Conservation (phyloP, 2,888 invertebrate species). For the Epiperipatus broadwayi region DNA sequence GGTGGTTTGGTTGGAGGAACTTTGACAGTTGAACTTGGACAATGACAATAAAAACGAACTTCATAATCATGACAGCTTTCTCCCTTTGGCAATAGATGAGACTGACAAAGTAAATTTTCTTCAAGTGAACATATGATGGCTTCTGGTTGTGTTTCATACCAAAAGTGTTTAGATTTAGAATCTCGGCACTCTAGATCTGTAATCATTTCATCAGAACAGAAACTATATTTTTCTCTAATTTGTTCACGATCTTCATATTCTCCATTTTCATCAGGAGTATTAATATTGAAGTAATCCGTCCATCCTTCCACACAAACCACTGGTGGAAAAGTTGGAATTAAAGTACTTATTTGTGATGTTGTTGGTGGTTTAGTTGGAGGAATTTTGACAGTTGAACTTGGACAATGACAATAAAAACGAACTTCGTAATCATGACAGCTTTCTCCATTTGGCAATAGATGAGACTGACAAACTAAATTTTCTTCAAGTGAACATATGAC, state of each 20-base stretch:
- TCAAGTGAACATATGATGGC: slow-evolving; percentile 16
- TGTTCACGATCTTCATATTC: slow-evolving; percentile 17
- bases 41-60: slow-evolving; percentile 20
- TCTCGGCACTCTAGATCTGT: slow-evolving; percentile 18
- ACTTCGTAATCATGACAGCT: slow-evolving; percentile 25
- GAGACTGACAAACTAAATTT: slow-evolving; percentile 16
- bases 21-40: too few species aligned
- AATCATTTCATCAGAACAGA: slow-evolving; percentile 19
- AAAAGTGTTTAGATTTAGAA: too few species aligned
- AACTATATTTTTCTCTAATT: slow-evolving; percentile 17
- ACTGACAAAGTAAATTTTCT: slow-evolving; percentile 16
- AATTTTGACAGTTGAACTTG: too few species aligned
- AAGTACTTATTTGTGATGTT: neutral
- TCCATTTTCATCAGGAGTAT: slow-evolving; percentile 17
- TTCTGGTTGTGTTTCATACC: too few species aligned
- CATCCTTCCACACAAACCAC: slow-evolving; percentile 22
- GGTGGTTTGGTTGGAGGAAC: too few species aligned
- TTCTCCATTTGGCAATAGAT: slow-evolving; percentile 10
- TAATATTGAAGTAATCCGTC: slow-evolving; percentile 25
- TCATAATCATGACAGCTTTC: slow-evolving; percentile 21
- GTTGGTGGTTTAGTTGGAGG: too few species aligned
- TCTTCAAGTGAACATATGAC: slow-evolving; percentile 16
- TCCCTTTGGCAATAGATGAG: slow-evolving; percentile 10
- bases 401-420: slow-evolving; percentile 24
- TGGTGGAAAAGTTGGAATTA: too few species aligned